phyloP scores from a whole-genome alignment of 2,797 vertebrate species.

The Sebastes matsubarae region DNA sequence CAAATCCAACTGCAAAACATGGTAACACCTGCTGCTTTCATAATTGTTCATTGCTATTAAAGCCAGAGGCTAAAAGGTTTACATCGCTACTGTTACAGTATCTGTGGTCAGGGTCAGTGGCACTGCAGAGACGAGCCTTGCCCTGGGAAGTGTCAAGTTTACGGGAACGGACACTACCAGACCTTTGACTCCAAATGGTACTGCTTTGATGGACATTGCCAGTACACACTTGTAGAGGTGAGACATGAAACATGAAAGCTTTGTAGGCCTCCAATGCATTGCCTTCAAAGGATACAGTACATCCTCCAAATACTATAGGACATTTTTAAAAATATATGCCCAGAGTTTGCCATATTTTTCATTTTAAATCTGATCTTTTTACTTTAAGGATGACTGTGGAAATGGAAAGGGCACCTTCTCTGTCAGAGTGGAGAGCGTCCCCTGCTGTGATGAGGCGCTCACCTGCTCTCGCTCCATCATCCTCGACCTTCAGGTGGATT shows the following conservation, averaged over 20 bases:
- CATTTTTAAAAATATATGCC: not conserved
- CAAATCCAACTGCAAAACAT: conserved; percentile 80
- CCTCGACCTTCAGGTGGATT: conserved; percentile 71
- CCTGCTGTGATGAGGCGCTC: conserved; percentile 81
- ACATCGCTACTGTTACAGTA: conserved; percentile 54
- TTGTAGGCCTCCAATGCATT: not conserved
- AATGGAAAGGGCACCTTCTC: conserved; percentile 56
- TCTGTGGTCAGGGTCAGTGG: conserved; percentile 83
- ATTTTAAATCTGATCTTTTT: not conserved
- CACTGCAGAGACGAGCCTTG: conserved; percentile 78
- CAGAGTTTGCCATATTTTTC: not conserved
- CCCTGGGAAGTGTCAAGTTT: conserved; percentile 83
- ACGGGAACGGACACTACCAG: conserved; percentile 86
- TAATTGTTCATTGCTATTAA: too few relatives aligned
- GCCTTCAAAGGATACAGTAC: not conserved
- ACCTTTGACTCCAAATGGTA: conserved; percentile 88
- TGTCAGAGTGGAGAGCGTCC: conserved; percentile 78
- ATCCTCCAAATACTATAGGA: not conserved
- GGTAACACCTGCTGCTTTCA: conserved; percentile 67
- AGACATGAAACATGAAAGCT: conserved; percentile 31
- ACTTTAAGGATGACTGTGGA: conserved; percentile 69
- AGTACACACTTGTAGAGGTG: conserved; percentile 87
- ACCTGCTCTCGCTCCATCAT: conserved; percentile 81
- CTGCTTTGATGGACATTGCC: conserved; percentile 85
- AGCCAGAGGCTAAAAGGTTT: not conserved